Percentiles rank a stretch among this genome's conserved stretches.
These are phyloP conservation scores for Anthoptus insignis DNA, from an alignment of 2,888 invertebrate species.

Conservation along the genomic window DNA sequence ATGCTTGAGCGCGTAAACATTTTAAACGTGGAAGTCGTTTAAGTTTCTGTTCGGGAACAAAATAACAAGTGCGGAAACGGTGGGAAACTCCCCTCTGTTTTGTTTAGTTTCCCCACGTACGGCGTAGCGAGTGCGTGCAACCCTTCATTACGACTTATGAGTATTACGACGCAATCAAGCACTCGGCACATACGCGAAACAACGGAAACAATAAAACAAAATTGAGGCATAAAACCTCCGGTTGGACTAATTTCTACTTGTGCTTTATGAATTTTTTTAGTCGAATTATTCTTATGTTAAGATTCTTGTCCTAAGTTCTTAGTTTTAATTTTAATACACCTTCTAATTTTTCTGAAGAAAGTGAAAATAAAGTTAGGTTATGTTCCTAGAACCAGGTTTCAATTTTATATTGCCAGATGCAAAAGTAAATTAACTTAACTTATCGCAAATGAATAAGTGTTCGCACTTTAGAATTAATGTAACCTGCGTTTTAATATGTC, in stretches of 20 bases:
- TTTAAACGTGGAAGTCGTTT: slow-evolving; percentile 61
- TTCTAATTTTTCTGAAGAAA: too few relatives aligned
- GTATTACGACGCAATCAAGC: slow-evolving; percentile 83
- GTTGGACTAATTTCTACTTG: slow-evolving; percentile 38
- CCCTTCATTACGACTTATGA: slow-evolving; percentile 81
- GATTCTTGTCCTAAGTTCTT: background rate
- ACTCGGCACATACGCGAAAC: slow-evolving; percentile 82
- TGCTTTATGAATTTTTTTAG: slow-evolving; percentile 15
- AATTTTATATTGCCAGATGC: background rate
- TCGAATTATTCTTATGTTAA: background rate
- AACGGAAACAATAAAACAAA: slow-evolving; percentile 83
- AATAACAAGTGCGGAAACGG: slow-evolving; percentile 78
- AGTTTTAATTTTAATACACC: background rate
- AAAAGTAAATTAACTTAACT: slow-evolving; percentile 26
- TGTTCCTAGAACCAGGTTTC: background rate
- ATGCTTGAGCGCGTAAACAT: slow-evolving; percentile 46
- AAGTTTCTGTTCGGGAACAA: slow-evolving; percentile 66
- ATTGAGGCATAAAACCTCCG: slow-evolving; percentile 73
- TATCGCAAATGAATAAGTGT: slow-evolving; percentile 8
- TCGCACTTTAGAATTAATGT: slow-evolving; percentile 7
- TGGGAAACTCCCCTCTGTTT: slow-evolving; percentile 72
- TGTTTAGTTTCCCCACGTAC: slow-evolving; percentile 73
- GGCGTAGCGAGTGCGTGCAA: slow-evolving; percentile 74
- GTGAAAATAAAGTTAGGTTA: background rate
- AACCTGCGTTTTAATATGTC: background rate